Conservation (phyloP, 2,888 invertebrate genomes). For the Polymixis lichenea region DNA sequence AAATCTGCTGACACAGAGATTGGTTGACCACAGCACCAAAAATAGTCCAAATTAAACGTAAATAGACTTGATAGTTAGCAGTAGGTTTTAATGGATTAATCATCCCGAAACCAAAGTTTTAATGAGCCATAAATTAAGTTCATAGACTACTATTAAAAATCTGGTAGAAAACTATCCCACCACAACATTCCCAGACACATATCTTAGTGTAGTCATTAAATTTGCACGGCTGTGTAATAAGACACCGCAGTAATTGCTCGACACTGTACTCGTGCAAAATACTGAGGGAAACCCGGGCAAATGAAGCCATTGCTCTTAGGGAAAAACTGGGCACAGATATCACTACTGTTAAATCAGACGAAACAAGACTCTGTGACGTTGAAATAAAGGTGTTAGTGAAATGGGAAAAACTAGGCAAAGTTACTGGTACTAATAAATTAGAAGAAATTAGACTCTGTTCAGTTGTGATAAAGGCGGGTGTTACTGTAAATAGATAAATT, state of each 20-base stretch:
- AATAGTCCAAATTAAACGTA: neutral
- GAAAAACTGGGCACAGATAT: slow-evolving; percentile 33
- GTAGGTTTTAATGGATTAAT: neutral
- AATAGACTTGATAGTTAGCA: neutral
- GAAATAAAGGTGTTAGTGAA: slow-evolving; percentile 19
- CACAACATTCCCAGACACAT: slow-evolving; percentile 35
- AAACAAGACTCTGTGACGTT: slow-evolving; percentile 25
- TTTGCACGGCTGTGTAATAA: slow-evolving; percentile 79
- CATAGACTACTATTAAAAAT: slow-evolving; percentile 6
- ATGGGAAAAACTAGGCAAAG: slow-evolving; percentile 14
- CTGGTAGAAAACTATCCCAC: neutral
- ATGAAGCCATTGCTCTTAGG: slow-evolving; percentile 80
- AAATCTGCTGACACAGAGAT: neutral
- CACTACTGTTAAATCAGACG: neutral
- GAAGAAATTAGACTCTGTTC: slow-evolving; percentile 28
- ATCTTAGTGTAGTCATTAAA: slow-evolving; percentile 76
- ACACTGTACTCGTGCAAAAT: slow-evolving; percentile 51
- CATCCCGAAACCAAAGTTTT: neutral
- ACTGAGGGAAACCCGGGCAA: slow-evolving; percentile 72
- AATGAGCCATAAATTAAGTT: neutral
- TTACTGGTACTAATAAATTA: slow-evolving; percentile 7
- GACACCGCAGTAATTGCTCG: slow-evolving; percentile 78
- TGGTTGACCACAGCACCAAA: neutral
- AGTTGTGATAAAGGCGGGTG: slow-evolving; percentile 28
- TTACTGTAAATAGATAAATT: slow-evolving; percentile 49